Conservation (phyloP, 2,113 vertebrate species). For the Alethe castanea region DNA sequence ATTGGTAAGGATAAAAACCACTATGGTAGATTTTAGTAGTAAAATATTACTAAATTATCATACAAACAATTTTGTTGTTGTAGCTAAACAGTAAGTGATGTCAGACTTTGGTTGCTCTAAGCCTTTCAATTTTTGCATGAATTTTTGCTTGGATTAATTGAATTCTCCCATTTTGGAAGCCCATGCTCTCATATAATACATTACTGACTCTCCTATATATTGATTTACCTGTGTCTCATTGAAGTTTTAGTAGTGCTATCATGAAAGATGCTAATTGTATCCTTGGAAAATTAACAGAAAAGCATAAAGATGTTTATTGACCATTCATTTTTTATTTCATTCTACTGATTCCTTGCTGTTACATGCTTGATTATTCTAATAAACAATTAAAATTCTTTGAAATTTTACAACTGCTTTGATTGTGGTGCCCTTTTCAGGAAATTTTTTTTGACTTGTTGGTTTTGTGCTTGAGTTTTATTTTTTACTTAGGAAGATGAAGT, state of each 20-base stretch:
- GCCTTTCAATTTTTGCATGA: neutral
- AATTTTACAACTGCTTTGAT: neutral
- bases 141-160: neutral
- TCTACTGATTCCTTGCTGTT: neutral
- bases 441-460: neutral
- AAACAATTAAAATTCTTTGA: neutral
- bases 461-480: neutral
- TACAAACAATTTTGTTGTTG: conserved; percentile 14
- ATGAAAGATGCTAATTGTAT: neutral
- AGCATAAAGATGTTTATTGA: neutral
- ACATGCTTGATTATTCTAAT: neutral
- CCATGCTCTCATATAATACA: neutral
- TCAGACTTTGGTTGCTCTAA: conserved; percentile 16
- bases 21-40: conserved; percentile 14
- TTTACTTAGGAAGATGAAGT: neutral
- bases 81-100: conserved; percentile 9
- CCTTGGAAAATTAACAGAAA: neutral
- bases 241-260: neutral
- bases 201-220: neutral
- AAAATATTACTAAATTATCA: conserved; percentile 54
- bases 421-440: neutral
- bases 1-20: conserved; percentile 58
- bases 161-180: neutral
- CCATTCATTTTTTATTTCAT: neutral
- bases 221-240: neutral